Evolutionary conservation across 2,888 invertebrate genomes (phyloP), one percentile per base, ranked within the genome.

Genomic region (Drosophila quinaria): DNA sequence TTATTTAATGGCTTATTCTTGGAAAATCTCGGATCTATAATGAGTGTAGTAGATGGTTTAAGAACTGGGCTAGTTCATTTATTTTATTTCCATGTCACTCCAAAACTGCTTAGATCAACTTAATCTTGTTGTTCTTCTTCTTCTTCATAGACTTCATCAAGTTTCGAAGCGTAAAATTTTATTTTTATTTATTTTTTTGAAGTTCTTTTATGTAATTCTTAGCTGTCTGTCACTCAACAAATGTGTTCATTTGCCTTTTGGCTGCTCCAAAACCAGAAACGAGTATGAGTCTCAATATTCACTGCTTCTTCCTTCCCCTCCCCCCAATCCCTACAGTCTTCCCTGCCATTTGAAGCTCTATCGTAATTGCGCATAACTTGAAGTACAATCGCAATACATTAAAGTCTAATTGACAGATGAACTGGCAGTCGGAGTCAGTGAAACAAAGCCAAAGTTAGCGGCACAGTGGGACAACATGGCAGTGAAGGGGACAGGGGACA

Each of bases 361-460:
- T 74, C 67, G 81, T 65, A 89, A 81, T 89, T 87, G 89, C 90
- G 88, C 76, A 81, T 72, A 79, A 67, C 86, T 84, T 89, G 70
- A 72, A 89, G 88, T 87, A 89, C 88, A 87, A 70, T 76, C 80
- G 80, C 76, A 75, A 89, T 81, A 84, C 84, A 89, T 84, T 89
- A 72, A 87, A 79, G 71, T 87, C 87, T 87, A 84, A 86, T 89
- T 90, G 86, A 90, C 87, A 90, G 86, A 80, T 73, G 66, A 70
- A 80, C 83, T 75, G 86, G 63, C 88, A 84, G 79, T 31, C 67
- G 15, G 31, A 44, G 33, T 11, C 46, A 42, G 17, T 33, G 19
- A 44, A 31, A 51, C 22, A 50, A 63, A 62, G 25, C 29, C 41
- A 67, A 33, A 52, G 37, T 29, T 52, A 29, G 49, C 2, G 56